Evolutionary conservation across 2,113 vertebrate species (phyloP).

Genomic region (Ivindomyrus marchei): DNA sequence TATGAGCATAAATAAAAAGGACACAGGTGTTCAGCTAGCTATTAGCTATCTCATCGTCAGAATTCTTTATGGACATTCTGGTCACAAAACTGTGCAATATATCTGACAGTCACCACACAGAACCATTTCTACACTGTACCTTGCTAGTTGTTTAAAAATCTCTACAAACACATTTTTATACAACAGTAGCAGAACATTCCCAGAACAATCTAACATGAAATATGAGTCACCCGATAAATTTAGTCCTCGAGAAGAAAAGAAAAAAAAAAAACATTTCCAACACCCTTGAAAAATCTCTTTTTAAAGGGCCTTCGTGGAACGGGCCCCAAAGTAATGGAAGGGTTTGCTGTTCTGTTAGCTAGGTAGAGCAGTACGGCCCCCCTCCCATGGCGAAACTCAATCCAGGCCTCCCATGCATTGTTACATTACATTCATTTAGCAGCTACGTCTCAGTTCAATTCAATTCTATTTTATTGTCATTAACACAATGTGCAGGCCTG

Average conservation of each 20-base stretch:
- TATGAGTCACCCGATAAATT: neutral
- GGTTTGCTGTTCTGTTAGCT: neutral
- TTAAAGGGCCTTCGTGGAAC: neutral
- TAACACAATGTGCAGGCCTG: neutral
- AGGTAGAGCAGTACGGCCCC: neutral
- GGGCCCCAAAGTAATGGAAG: neutral
- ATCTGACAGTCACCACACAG: neutral
- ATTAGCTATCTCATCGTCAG: neutral
- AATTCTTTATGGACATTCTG: neutral
- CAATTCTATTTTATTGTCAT: neutral
- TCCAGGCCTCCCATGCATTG: neutral
- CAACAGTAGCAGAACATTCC: neutral
- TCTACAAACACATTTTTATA: neutral
- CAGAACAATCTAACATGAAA: constrained; percentile 6
- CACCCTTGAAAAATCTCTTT: neutral
- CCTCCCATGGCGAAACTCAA: neutral
- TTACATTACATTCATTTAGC: neutral
- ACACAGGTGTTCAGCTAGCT: neutral
- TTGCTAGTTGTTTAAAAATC: neutral
- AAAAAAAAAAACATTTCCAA: neutral
- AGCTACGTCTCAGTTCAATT: neutral
- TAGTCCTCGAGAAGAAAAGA: neutral
- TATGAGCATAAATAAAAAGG: neutral
- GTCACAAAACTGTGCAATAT: neutral
- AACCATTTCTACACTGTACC: neutral